Evolutionary conservation across 1,140 invertebrate species (phyloP).

Genomic region (Melanaphis sacchari): DNA sequence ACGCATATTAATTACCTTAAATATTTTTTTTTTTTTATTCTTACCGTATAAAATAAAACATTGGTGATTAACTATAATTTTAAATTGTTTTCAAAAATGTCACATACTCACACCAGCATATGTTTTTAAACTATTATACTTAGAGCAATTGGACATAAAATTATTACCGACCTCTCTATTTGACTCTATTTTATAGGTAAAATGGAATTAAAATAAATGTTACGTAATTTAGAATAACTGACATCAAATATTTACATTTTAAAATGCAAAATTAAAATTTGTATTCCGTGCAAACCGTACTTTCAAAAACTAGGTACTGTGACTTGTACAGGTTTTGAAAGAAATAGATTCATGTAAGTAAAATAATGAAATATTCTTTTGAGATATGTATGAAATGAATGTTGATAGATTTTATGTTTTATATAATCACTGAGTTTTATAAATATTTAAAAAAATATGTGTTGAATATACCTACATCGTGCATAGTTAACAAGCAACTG

Average conservation of each 20-base stretch:
- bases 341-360: not conserved
- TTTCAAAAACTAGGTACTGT: not conserved
- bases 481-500: not conserved
- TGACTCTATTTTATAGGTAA: not conserved
- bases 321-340: not conserved
- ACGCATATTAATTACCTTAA: no score
- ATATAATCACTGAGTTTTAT: not conserved
- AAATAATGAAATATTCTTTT: not conserved
- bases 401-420: not conserved
- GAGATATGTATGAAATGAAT: not conserved
- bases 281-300: not conserved
- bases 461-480: not conserved
- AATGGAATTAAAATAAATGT: not conserved
- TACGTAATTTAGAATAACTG: not conserved
- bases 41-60: no score
- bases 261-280: not conserved
- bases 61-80: no score
- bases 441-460: not conserved
- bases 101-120: no score
- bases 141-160: not conserved
- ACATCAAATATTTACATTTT: no score
- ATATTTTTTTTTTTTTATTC: no score
- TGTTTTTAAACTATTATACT: not conserved
- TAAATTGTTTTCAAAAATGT: no score
- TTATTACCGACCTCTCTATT: not conserved